Conservation (phyloP, 2,888 invertebrate species). For the Plagiodera versicolora region DNA sequence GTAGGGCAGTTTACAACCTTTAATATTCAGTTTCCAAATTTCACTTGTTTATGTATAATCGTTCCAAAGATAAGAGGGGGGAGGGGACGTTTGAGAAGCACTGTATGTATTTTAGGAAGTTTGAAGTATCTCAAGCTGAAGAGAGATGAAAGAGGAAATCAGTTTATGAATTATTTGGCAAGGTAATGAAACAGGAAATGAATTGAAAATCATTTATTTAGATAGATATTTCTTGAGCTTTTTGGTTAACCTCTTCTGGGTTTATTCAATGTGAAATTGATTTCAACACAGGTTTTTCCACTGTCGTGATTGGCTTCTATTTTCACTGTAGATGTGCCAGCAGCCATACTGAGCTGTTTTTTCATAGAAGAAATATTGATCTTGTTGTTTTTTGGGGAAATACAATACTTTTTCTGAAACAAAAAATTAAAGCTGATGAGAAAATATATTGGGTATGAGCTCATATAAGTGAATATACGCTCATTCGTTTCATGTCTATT, state of each 20-base stretch:
- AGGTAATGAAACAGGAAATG: neutral
- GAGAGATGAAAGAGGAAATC: no score
- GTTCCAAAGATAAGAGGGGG: no score
- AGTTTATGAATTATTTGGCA: neutral
- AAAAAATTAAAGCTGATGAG: neutral
- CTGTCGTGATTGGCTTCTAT: neutral
- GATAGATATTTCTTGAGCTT: neutral
- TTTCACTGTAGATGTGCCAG: constrained; percentile 1
- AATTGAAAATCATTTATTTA: neutral
- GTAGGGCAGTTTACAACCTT: no score
- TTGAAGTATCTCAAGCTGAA: no score
- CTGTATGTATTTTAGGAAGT: no score
- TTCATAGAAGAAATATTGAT: constrained; percentile 1
- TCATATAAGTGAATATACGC: no score
- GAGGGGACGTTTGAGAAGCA: no score
- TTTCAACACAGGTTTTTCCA: constrained; percentile 9
- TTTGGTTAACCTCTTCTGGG: neutral
- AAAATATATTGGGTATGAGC: no score
- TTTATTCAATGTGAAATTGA: constrained; percentile 1
- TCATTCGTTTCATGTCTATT: no score
- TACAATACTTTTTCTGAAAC: neutral
- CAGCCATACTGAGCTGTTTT: constrained; percentile 1
- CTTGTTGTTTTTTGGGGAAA: neutral
- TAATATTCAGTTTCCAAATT: no score
- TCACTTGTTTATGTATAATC: no score